phyloP scores from a whole-genome alignment of 37 sponge, comb jelly and placozoan genomes.

The Halichondria panicea region DNA sequence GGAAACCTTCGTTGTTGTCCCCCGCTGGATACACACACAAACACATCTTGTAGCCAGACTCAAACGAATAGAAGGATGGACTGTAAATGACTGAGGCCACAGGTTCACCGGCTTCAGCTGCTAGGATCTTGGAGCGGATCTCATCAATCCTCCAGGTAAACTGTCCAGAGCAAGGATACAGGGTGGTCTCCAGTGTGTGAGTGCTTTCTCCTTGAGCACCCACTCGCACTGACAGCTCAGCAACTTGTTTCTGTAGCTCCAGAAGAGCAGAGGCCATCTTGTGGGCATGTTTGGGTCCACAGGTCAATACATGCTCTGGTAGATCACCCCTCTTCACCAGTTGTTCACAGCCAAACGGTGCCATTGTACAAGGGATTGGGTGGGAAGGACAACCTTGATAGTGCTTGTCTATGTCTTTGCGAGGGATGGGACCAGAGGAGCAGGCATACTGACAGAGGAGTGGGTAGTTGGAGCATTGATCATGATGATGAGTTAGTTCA shows the following conservation, averaged over 20 bases:
- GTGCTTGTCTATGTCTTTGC: constrained; percentile 21
- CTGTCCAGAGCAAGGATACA: constrained; percentile 54
- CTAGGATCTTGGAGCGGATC: constrained; percentile 41
- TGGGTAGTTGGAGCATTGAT: constrained; percentile 14
- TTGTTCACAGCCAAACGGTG: constrained; percentile 44
- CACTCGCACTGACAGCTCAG: constrained; percentile 29
- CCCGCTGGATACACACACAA: constrained; percentile 72
- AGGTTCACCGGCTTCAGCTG: constrained; percentile 19
- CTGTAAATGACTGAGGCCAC: constrained; percentile 50
- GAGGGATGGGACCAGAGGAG: background rate
- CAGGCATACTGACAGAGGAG: constrained; percentile 33
- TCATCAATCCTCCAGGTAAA: constrained; percentile 70
- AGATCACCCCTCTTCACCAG: constrained; percentile 20
- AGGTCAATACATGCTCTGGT: constrained; percentile 26
- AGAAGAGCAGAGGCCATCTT: constrained; percentile 22
- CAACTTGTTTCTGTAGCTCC: constrained; percentile 39
- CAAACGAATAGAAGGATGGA: constrained; percentile 66
- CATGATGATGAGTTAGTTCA: constrained; percentile 15
- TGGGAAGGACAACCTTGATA: constrained; percentile 23
- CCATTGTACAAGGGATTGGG: constrained; percentile 32
- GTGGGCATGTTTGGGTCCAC: constrained; percentile 21
- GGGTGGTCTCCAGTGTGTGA: background rate
- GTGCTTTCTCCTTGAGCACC: background rate
- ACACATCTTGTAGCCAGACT: constrained; percentile 74
- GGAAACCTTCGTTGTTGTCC: constrained; percentile 49